Evolutionary conservation across 2,113 vertebrate genomes (phyloP), one percentile per base, ranked within the genome.

Genomic region (Talpa occidentalis): DNA sequence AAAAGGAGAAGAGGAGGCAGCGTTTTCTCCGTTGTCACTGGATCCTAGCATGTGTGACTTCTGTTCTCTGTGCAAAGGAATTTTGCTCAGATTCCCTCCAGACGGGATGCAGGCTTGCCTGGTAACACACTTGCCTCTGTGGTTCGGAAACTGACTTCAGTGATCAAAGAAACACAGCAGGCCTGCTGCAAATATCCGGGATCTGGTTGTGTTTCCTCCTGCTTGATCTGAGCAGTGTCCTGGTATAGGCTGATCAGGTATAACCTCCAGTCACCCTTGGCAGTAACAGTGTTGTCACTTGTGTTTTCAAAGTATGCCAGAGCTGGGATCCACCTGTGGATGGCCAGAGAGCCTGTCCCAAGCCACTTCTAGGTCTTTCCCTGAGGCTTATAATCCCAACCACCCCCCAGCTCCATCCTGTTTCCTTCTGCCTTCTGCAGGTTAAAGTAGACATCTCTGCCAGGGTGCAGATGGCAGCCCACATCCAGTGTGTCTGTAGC

Each of bases 91-190:
- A 28, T 44, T 62, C 97, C 94, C 93, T 93, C 94, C 88, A 21
- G 97, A 90, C 10, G 69, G 66, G 74, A 95, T 96, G 96, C 97
- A 30, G 95, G 96, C 90, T 97, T 97, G 32, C 94, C 97, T 77
- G 97, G 74, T 16, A 95, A 80, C 4, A 96, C 74, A 4, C 93
- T 94, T 1, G 62, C 90, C 21, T 97, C 94, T 30, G 97, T 96
- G 4, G 93, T 94, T 80, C 96, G 91, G 9, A 80, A 42, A 35
- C 98, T 97, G 64, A 90, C 56, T 66, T 97, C 93, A 52, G 93
- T 96, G 85, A 96, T 84, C 0, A 84, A 66, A 66, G 94, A 77
- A 59, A n/a, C 91, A 90, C 60, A 96, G 93, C 94, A 74, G 30
- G 97, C 97, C 98, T 97, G 30, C 32, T 96, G 76, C 49, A 93